phyloP scores from a whole-genome alignment of 1,140 invertebrate species.

The Calycopis cecrops region DNA sequence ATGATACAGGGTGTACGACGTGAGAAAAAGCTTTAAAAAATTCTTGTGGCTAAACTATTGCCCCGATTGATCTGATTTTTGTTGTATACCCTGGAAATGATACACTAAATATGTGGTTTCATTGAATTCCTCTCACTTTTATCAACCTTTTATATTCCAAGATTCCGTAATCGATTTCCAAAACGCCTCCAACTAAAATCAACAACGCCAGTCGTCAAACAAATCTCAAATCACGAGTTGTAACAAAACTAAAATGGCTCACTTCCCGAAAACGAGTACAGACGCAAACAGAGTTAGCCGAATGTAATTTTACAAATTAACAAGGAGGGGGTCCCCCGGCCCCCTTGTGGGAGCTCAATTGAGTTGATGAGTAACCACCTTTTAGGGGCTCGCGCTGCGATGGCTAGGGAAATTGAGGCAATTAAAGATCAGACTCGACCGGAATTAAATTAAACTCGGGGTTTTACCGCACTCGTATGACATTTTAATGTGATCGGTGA shows the following conservation, averaged over 20 bases:
- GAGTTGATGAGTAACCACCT: constrained; percentile 31
- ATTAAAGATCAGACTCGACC: constrained; percentile 7
- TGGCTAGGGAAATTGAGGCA: not conserved
- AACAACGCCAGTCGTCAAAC: not conserved
- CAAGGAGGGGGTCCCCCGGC: constrained; percentile 30
- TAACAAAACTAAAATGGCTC: not conserved
- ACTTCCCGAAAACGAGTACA: constrained; percentile 4
- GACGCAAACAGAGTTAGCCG: constrained; percentile 31
- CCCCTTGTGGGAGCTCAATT: constrained; percentile 30
- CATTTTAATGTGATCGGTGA: no score
- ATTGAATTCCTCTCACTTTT: no score
- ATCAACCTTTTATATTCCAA: no score
- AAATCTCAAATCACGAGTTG: not conserved
- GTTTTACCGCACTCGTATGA: no score
- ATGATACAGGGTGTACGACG: no score
- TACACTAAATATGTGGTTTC: no score
- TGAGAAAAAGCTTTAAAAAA: no score
- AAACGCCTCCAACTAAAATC: no score
- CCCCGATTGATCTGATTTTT: no score
- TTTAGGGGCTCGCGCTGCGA: constrained; percentile 7
- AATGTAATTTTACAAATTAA: constrained; percentile 41
- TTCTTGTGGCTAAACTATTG: no score
- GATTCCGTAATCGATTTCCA: no score
- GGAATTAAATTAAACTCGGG: not conserved
- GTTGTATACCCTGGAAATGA: no score